Evolutionary conservation across 2,797 vertebrate genomes (phyloP), one percentile per base, ranked within the genome.

Genomic region (Hemitrygon akajei): DNA sequence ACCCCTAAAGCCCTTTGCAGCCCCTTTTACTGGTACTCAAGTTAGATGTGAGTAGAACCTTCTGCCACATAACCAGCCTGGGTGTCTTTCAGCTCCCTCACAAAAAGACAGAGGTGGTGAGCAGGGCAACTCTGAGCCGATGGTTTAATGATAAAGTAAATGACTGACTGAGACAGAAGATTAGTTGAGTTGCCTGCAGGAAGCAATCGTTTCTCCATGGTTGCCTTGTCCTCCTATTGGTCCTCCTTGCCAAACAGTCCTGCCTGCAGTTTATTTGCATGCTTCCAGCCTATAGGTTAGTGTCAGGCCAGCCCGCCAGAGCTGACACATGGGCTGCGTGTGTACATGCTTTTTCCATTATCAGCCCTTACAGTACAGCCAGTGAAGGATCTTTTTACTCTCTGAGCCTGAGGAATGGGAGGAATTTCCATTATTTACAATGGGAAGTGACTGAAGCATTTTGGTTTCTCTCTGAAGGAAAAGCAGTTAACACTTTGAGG

Each of bases 341-440:
- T 93, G 37, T 93, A 93, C 91, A 93, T 93, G 91, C 91, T 93
- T 93, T 93, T 93, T 93, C 91, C 91, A 93, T 93, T 93, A 93
- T 93, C 71, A 76, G 40, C 73, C 75, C 69, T 47, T 30, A 76
- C 25, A 93, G 18, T 76, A 7, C 91, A 93, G 91, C 37, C 91
- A 93, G 71, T 56, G 40, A 76, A 76, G 91, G 91, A 75, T 93
- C 91, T 76, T 93, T 69, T 93, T 93, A 93, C 91, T 75, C 40
- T 93, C 47, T 47, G 71, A 93, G 69, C 73, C 71, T 3, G 73
- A 93, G 91, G 91, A 93, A 93, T 76, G 91, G 76, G 69, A 93
- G 69, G 91, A 93, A 93, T 93, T 93, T 93, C 91, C 91, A 93
- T 93, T 93, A 93, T 93, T 93, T 93, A 93, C 91, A 93, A 56